Evolutionary conservation across 2,113 vertebrate species (phyloP), one percentile per base, ranked within the genome.

Genomic region (Lepus timidus): DNA sequence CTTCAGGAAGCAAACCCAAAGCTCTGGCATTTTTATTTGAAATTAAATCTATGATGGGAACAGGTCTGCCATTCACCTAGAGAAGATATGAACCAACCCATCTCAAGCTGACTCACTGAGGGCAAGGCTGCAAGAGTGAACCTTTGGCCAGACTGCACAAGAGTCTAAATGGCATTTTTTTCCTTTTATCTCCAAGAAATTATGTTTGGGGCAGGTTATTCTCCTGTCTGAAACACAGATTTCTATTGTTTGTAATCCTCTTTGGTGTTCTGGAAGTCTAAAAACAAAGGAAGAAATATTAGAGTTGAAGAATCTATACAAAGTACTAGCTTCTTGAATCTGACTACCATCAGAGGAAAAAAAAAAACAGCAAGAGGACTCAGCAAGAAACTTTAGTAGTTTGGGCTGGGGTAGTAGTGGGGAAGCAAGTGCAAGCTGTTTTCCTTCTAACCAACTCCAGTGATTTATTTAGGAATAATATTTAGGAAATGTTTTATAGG

Each of bases 281-380:
- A 97, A 95, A 83, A 91, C 31, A 95, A 98, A 82, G 44, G 44
- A 55, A 91, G 94, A 95, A 96, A 96, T 96, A 96, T 91, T 96
- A 95, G 84, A 75, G 55, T 80, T 82, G 68, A 89, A 79, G 83
- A 85, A n/a, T 96, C 84, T 90, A 83, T 51, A 80, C 62, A 5
- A 90, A 80, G 70, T 51, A 82, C 44, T 49, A 85, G 52, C 68
- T 62, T 31, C 80, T 71, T 68, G 74, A 86, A 39, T 64, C 49
- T 78, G 52, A 62, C 13, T 17, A 61, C 65, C 84, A 73, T 95
- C 51, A 78, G 96, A 89, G 27, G 85, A 58, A 14, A 19, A 58
- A 96, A 96, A 94, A 91, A n/a, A 89, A 93, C 90, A 68, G 20
- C 58, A 96, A 91, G 7, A 86, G 22, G 62, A 9, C 67, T 49